Percentiles rank a stretch among this genome's conserved stretches.
Conservation (phyloP, 1,140 invertebrate genomes). For the Aricia agestis region DNA sequence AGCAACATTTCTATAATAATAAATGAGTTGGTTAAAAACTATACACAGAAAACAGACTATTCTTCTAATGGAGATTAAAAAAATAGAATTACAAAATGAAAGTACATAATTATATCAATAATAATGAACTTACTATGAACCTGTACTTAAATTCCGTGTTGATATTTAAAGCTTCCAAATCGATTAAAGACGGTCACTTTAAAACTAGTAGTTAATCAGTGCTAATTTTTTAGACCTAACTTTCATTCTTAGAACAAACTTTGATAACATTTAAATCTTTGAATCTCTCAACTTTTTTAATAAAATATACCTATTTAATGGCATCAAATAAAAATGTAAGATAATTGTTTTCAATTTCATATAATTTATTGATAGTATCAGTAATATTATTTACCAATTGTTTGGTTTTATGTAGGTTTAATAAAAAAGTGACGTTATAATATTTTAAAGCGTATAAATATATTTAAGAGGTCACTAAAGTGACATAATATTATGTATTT, state of each 20-base stretch:
- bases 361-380: conserved; percentile 8
- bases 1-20: too few relatives aligned
- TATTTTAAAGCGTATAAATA: neutral
- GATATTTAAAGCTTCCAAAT: conserved; percentile 6
- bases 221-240: conserved; percentile 14
- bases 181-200: neutral
- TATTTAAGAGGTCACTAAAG: neutral
- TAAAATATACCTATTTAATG: conserved; percentile 18
- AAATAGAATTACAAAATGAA: neutral
- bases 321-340: conserved; percentile 6
- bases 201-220: conserved; percentile 15
- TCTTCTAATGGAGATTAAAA: too few relatives aligned
- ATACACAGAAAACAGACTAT: too few relatives aligned
- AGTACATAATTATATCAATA: too few relatives aligned
- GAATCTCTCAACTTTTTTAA: conserved; percentile 16
- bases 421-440: neutral
- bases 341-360: conserved; percentile 14
- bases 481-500: conserved; percentile 4
- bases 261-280: conserved; percentile 17
- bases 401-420: neutral
- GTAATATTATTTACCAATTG: neutral
- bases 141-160: neutral
- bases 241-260: conserved; percentile 20
- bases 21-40: too few relatives aligned
- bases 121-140: neutral